A percentile compares a stretch with the other conserved stretches of the same genome.
Conservation (phyloP, 2,797 vertebrate genomes). For the Hemibagrus guttatus region DNA sequence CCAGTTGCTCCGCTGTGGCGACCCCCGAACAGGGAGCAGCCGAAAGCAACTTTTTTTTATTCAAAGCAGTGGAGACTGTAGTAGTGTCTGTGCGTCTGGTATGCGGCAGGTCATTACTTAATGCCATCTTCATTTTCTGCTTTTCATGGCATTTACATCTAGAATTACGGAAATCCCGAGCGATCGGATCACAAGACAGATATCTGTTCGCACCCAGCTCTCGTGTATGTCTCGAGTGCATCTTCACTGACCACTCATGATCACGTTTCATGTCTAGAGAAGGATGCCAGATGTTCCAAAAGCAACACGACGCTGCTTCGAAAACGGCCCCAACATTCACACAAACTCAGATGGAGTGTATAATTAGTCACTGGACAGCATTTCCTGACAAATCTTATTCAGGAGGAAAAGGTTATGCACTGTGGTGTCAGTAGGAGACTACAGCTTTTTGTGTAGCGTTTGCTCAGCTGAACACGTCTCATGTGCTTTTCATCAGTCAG, state of each 20-base stretch:
- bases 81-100: slow-evolving; percentile 24
- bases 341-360: background rate
- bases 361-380: background rate
- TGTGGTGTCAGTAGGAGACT: background rate
- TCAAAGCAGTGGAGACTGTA: slow-evolving; percentile 32
- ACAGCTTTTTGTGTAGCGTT: background rate
- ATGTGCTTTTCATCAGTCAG: background rate
- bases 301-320: background rate
- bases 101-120: slow-evolving; percentile 17
- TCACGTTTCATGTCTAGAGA: background rate
- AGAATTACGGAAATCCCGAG: slow-evolving; percentile 8
- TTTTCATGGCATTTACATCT: background rate
- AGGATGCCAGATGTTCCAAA: slow-evolving; percentile 11
- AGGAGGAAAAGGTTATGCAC: background rate
- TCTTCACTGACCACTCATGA: background rate
- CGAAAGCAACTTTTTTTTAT: too few relatives aligned
- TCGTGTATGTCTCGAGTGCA: background rate
- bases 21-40: too few relatives aligned
- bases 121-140: slow-evolving; percentile 21
- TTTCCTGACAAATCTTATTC: background rate
- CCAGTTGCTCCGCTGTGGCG: too few relatives aligned
- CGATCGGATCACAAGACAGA: background rate
- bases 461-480: background rate
- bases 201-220: background rate
- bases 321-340: background rate